Conservation (phyloP, 1,140 invertebrate genomes). For the Achatina immaculata region DNA sequence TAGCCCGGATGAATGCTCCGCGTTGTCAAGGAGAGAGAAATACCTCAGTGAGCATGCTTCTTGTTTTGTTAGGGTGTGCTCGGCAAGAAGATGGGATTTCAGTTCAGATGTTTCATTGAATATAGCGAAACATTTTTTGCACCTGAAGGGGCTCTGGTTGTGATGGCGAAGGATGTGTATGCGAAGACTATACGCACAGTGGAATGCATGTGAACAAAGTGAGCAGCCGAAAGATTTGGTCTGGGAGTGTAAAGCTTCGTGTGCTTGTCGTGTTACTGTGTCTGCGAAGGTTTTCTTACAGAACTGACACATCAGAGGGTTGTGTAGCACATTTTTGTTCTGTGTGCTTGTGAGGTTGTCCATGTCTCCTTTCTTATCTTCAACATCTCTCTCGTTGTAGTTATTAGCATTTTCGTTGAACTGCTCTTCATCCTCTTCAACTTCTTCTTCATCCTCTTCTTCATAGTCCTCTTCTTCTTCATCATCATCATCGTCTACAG, state of each 20-base stretch:
- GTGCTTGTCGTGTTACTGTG: conserved; percentile 13
- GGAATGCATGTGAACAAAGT: conserved; percentile 24
- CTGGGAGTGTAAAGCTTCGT: conserved; percentile 32
- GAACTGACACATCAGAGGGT: conserved; percentile 26
- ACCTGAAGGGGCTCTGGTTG: conserved; percentile 27
- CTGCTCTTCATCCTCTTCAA: conserved; percentile 36
- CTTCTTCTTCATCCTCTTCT: conserved; percentile 33
- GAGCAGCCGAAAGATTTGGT: conserved; percentile 24
- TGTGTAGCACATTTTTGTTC: not conserved
- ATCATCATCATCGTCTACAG: conserved; percentile 33
- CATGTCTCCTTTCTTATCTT: not conserved
- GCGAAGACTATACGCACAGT: conserved; percentile 25
- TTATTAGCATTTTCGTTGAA: conserved; percentile 18
- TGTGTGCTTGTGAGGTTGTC: not conserved
- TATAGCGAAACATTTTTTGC: conserved; percentile 23
- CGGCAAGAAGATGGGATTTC: conserved; percentile 10
- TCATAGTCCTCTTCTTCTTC: conserved; percentile 26
- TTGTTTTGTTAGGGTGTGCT: conserved; percentile 26
- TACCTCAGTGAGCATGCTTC: conserved; percentile 25
- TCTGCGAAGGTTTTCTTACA: conserved; percentile 33
- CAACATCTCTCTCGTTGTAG: not conserved
- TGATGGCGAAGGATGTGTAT: conserved; percentile 31
- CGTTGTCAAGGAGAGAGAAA: conserved; percentile 24
- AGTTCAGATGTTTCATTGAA: not conserved
- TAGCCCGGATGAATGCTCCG: not conserved